A percentile compares a stretch with the other conserved stretches of the same genome.
phyloP scores from a whole-genome alignment of 1,140 invertebrate species.

The Pinna nobilis region DNA sequence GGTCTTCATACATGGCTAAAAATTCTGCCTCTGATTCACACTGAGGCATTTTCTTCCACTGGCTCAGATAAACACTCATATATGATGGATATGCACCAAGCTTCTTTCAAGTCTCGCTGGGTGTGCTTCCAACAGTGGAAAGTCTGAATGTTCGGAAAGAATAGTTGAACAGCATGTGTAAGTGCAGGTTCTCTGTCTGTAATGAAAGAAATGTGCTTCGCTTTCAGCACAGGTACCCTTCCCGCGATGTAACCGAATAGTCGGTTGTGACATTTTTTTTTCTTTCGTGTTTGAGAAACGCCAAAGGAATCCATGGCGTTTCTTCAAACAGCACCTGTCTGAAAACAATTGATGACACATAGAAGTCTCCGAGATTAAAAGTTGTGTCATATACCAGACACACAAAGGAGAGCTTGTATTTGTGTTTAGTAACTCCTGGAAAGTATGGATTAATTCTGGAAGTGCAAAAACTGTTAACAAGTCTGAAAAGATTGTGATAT shows the following conservation, averaged over 20 bases:
- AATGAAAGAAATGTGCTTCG: slow-evolving; percentile 2
- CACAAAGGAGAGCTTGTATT: neutral
- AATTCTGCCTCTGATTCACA: slow-evolving; percentile 2
- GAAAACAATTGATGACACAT: slow-evolving; percentile 7
- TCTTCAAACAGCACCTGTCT: neutral
- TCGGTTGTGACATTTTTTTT: slow-evolving; percentile 2
- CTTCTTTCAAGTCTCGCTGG: slow-evolving; percentile 10
- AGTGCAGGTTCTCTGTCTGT: slow-evolving; percentile 6
- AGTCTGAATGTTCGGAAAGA: slow-evolving; percentile 5
- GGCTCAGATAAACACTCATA: neutral
- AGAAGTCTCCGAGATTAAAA: slow-evolving; percentile 6
- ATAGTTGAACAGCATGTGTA: slow-evolving; percentile 1
- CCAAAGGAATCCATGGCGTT: slow-evolving; percentile 2
- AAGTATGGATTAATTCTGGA: no score
- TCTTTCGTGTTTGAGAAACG: slow-evolving; percentile 6
- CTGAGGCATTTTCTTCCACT: neutral
- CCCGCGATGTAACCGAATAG: neutral
- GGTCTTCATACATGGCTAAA: neutral
- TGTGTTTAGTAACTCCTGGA: no score
- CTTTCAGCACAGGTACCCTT: neutral
- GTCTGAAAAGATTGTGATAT: no score
- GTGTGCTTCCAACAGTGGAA: slow-evolving; percentile 25
- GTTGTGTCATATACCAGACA: slow-evolving; percentile 7
- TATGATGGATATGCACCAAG: neutral
- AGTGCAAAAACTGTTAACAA: no score